Evolutionary conservation across 2,113 vertebrate species (phyloP).

Genomic region (Erythrocercus mccallii): DNA sequence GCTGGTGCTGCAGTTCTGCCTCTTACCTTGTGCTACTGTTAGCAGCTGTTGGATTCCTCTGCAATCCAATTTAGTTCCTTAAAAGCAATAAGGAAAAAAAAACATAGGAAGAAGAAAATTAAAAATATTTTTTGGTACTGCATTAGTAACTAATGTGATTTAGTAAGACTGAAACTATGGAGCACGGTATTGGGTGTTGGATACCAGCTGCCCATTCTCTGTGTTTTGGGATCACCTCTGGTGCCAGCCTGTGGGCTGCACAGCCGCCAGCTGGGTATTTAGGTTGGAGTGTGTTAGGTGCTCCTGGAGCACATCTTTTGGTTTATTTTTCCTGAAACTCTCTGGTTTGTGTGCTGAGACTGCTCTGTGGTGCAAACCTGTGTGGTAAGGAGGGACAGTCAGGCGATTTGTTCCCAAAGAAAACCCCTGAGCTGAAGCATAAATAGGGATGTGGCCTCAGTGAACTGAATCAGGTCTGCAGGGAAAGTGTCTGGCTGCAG

Average conservation of each 20-base stretch:
- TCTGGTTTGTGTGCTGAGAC: neutral
- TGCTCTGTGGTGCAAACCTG: neutral
- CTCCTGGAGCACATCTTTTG: neutral
- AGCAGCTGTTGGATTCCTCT: neutral
- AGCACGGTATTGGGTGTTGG: neutral
- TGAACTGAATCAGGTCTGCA: neutral
- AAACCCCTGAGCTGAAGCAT: neutral
- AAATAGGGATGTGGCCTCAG: neutral
- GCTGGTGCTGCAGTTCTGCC: neutral
- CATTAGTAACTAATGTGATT: neutral
- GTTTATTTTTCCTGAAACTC: neutral
- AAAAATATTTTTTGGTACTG: neutral
- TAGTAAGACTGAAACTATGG: neutral
- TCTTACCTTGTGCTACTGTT: neutral
- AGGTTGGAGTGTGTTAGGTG: neutral
- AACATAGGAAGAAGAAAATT: neutral
- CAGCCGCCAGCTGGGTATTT: neutral
- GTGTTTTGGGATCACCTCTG: neutral
- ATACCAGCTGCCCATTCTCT: neutral
- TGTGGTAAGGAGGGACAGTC: neutral
- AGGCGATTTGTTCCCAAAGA: neutral
- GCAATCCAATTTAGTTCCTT: neutral
- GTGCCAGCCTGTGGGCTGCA: neutral
- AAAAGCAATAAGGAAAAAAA: neutral
- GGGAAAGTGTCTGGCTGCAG: neutral